Evolutionary conservation across 2,797 vertebrate species (phyloP).

Genomic region (Megaceryle alcyon): DNA sequence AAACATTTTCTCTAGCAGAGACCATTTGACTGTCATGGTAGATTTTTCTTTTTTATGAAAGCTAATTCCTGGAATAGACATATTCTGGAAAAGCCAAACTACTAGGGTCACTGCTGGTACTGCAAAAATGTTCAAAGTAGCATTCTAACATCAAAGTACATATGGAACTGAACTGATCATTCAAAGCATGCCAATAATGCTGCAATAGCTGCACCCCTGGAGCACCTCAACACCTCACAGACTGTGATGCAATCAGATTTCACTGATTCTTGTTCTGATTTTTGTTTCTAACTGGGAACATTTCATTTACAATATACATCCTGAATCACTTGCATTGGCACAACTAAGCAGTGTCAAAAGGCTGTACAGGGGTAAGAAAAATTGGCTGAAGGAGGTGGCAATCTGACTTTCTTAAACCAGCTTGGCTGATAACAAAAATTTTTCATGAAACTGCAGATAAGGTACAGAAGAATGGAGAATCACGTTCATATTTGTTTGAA

Average conservation of each 20-base stretch:
- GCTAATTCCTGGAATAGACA: slow-evolving; percentile 30
- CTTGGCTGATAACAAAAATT: neutral
- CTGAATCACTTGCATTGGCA: neutral
- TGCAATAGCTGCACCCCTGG: neutral
- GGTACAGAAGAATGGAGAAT: neutral
- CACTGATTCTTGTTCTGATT: neutral
- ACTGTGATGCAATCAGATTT: neutral
- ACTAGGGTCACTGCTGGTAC: neutral
- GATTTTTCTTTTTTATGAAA: slow-evolving; percentile 47
- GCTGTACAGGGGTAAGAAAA: neutral
- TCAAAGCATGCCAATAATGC: neutral
- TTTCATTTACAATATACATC: neutral
- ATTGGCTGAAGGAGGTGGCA: neutral
- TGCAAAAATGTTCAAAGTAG: neutral
- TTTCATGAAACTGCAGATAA: neutral
- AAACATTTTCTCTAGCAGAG: slow-evolving; percentile 57
- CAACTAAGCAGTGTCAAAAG: slow-evolving; percentile 4
- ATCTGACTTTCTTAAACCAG: neutral
- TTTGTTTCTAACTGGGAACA: neutral
- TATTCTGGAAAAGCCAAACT: slow-evolving; percentile 18
- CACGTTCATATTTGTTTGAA: neutral
- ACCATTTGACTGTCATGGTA: slow-evolving; percentile 49
- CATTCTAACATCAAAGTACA: neutral
- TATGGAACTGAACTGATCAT: neutral
- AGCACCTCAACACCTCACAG: neutral